Base-by-base conservation (phyloP, 1,140 invertebrate species). In the Holotrichia oblita region DNA sequence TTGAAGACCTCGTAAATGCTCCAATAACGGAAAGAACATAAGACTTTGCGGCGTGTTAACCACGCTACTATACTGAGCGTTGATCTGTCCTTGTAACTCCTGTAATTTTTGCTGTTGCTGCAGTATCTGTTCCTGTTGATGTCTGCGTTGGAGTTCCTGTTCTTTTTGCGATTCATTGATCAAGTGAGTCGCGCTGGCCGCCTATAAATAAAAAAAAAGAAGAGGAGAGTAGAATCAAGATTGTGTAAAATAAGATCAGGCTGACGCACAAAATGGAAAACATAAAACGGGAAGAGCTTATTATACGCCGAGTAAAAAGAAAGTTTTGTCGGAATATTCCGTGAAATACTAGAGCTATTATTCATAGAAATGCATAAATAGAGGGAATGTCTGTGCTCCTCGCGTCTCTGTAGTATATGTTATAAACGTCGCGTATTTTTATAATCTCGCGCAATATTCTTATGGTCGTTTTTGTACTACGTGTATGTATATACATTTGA, bases 11-110 rank as follows among this genome's bases (percentile, higher is more conserved):
- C 88, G 83, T 12, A 89, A 81, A 77, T 90, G 89, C 80, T 91
- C 91, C 78, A 91, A 82, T 77, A 91, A 87, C 12, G 90, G 90
- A 48, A 91, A 84, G 79, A 90, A 89, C 87, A 91, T 89, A 73
- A 90, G 85, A 69, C 87, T 86, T 79, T 87, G 88, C 22, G 81
- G 88, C 17, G 81, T 81, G n/a, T 82, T 81, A 8, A 85, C 82
- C 6, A 80, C 83, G 9, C 84, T 84, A 14, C 61, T 69, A 81
- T 87, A 87, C 69, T 87, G 85, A 10, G 86, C 84, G 27, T 82
- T 82, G 73, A 86, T 84, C 78, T 86, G 85, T 24, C 84, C 84
- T 69, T 90, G 89, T 40, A 91, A 82, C 81, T 90, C 89, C 77
- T 90, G 89, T 6, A 90, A 86, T 81, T 89, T 89, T 79, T 90